Evolutionary conservation across 2,888 invertebrate genomes (phyloP), one percentile per base, ranked within the genome.

Genomic region (Cataglyphis livida): DNA sequence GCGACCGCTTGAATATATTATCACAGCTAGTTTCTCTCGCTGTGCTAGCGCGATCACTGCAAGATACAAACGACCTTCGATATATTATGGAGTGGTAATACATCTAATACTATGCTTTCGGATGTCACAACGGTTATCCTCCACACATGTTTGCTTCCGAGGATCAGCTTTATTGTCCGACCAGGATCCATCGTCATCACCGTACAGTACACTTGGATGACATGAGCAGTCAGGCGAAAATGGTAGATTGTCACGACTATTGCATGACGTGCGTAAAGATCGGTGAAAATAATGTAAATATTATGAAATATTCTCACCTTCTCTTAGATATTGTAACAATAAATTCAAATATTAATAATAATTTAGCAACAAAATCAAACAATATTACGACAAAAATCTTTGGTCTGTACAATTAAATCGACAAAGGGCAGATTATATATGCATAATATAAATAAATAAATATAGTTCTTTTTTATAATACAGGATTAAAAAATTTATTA

Each of bases 131-230:
- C 85, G 51, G 64, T 82, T 76, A 66, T 68, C 74, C 75, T 74
- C 79, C 74, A 66, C 64, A 70, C 57, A 38, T 70, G 83, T 85
- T 81, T 78, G 54, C 73, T 73, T 76, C 65, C 25, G 82, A 84
- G 71, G 86, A 86, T 87, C 85, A 75, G 81, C 87, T 84, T 87
- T 85, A 87, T 87, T 87, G 82, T 76, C 59, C 35, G 25, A 32
- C 21, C 59, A 65, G 74, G 68, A 35, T 62, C 66, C 85, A 85
- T 85, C 83, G 73, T 82, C 57, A 78, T 82, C 79, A 84, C 74
- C 44, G 54, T 66, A 66, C 70, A 82, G 25, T 25, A n/a, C 84
- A 84, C 82, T 62, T 81, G 74, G 41, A 32, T 66, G 82, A 74
- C 57, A 54, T 59, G 64, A 78, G 32, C 75, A 62, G 59, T 61